phyloP scores from a whole-genome alignment of 2,888 invertebrate species.

The Phlogophora meticulosa region DNA sequence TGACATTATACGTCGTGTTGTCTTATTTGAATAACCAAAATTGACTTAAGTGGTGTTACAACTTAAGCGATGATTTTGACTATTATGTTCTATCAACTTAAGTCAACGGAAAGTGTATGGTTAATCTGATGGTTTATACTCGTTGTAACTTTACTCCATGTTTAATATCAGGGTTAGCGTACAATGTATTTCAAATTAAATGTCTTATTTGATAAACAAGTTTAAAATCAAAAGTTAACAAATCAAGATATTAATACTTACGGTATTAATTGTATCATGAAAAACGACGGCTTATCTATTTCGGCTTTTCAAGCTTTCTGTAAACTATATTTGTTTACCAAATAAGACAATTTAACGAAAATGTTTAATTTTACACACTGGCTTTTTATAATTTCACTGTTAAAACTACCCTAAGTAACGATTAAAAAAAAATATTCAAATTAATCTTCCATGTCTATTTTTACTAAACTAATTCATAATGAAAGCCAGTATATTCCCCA shows the following conservation, averaged over 20 bases:
- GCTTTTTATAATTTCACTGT: conserved; percentile 15
- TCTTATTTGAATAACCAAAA: too few relatives aligned
- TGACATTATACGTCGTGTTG: too few relatives aligned
- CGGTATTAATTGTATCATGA: too few relatives aligned
- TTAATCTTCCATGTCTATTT: not conserved
- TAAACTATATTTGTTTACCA: not conserved
- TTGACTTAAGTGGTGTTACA: too few relatives aligned
- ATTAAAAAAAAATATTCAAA: conserved; percentile 18
- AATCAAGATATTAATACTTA: not conserved
- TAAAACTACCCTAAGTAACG: conserved; percentile 24
- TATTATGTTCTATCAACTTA: too few relatives aligned
- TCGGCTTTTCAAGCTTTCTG: not conserved
- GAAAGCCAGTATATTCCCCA: not conserved
- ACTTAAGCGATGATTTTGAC: too few relatives aligned
- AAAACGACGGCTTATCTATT: not conserved
- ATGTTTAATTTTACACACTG: not conserved
- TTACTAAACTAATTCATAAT: conserved; percentile 14
- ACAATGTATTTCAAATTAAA: not conserved
- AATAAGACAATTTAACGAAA: not conserved
- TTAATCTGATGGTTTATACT: too few relatives aligned
- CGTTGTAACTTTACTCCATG: too few relatives aligned
- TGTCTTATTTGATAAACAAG: not conserved
- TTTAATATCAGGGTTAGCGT: not conserved
- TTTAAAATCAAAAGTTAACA: not conserved
- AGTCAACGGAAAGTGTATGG: too few relatives aligned